These are phyloP conservation scores for Rhyacichthys aspro DNA, from an alignment of 2,797 vertebrate species.

Conservation along the genomic window DNA sequence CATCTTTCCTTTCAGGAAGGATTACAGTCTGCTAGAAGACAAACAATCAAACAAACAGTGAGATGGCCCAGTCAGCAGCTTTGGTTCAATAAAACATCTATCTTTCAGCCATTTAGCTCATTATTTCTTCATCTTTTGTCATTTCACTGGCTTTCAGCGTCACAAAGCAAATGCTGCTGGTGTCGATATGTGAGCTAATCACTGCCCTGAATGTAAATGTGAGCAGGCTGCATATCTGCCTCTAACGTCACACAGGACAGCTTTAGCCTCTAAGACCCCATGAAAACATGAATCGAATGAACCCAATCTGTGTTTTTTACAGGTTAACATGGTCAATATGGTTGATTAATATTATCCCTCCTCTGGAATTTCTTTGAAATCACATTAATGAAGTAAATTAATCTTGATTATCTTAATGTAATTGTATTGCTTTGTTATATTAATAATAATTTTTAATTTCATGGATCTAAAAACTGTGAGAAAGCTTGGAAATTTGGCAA, in stretches of 20 bases:
- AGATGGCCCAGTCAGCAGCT: conserved; percentile 51
- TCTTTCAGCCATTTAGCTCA: conserved; percentile 50
- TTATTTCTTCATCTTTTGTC: conserved; percentile 49
- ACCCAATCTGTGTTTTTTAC: background rate
- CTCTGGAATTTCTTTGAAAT: no score
- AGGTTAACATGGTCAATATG: background rate
- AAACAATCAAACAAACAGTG: conserved; percentile 29
- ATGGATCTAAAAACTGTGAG: background rate
- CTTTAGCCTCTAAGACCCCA: background rate
- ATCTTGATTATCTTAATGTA: background rate
- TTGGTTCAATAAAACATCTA: conserved; percentile 33
- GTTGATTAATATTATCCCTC: background rate
- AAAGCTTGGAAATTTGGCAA: conserved; percentile 2
- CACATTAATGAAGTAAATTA: no score
- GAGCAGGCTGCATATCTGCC: conserved; percentile 21
- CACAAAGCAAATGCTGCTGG: conserved; percentile 17
- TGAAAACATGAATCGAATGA: background rate
- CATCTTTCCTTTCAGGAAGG: conserved; percentile 54
- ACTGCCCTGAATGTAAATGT: conserved; percentile 11
- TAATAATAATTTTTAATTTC: background rate
- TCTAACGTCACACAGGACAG: conserved; percentile 18
- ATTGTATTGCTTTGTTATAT: background rate
- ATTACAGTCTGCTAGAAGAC: conserved; percentile 53
- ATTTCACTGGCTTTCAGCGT: conserved; percentile 17
- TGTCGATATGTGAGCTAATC: conserved; percentile 38